These are phyloP conservation scores for Pelvicachromis taeniatus DNA, from an alignment of 2,113 vertebrate genomes.

Conservation along the genomic window DNA sequence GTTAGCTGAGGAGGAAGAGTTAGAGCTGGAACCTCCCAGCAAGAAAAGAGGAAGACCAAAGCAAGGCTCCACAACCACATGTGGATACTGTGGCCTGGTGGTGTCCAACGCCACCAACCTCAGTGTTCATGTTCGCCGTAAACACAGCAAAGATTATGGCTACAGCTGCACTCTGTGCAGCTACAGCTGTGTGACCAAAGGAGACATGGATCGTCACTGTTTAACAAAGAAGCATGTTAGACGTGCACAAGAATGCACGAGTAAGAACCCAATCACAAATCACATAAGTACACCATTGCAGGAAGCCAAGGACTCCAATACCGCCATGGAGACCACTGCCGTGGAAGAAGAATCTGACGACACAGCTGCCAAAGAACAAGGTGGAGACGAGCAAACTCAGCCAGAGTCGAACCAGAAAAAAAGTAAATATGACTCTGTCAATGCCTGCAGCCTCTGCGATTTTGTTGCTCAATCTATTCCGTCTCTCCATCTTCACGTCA, in stretches of 20 bases:
- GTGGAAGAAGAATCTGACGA: slow-evolving; percentile 33
- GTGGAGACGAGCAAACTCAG: slow-evolving; percentile 15
- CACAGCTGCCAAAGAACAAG: slow-evolving; percentile 14
- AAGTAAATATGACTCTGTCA: slow-evolving; percentile 42
- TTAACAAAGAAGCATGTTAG: slow-evolving; percentile 91
- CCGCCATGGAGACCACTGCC: neutral
- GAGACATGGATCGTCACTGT: slow-evolving; percentile 98
- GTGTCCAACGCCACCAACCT: slow-evolving; percentile 94
- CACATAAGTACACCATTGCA: neutral
- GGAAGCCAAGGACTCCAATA: slow-evolving; percentile 4
- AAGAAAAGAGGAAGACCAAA: slow-evolving; percentile 83
- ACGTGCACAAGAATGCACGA: slow-evolving; percentile 77
- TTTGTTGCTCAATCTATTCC: slow-evolving; percentile 84
- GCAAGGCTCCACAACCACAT: slow-evolving; percentile 79
- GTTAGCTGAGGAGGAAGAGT: slow-evolving; percentile 28
- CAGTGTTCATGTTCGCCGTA: slow-evolving; percentile 91
- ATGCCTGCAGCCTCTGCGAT: slow-evolving; percentile 80
- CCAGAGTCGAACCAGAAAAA: slow-evolving; percentile 57
- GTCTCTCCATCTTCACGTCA: slow-evolving; percentile 87
- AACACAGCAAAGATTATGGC: slow-evolving; percentile 94
- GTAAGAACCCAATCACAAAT: slow-evolving; percentile 35
- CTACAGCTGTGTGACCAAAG: slow-evolving; percentile 97
- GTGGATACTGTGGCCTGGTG: slow-evolving; percentile 88
- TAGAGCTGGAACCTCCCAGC: slow-evolving; percentile 44
- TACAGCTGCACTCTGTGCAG: slow-evolving; percentile 92